Evolutionary conservation across 2,797 vertebrate genomes (phyloP).

Genomic region (Distichodus sexfasciatus): DNA sequence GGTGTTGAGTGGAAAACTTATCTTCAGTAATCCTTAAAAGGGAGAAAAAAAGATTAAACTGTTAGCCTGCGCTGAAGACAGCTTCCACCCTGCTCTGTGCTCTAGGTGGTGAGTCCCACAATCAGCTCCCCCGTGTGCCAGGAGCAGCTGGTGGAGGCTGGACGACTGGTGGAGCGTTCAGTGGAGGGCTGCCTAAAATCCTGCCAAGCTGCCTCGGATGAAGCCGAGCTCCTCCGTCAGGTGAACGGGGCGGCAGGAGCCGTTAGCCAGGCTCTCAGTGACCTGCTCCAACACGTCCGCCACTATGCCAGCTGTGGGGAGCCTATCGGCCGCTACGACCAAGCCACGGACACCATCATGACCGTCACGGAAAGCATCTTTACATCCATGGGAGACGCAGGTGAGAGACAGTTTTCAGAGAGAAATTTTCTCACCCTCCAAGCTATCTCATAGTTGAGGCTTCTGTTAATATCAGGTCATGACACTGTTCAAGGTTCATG

Average conservation of each 20-base stretch:
- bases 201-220: constrained; percentile 89
- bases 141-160: constrained; percentile 96
- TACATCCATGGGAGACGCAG: constrained; percentile 97
- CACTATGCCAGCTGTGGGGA: constrained; percentile 96
- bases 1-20: no score
- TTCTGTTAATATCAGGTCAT: no score
- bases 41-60: no score
- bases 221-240: constrained; percentile 90
- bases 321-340: constrained; percentile 97
- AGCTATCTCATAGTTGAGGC: no score
- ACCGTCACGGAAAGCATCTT: constrained; percentile 99
- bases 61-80: no score
- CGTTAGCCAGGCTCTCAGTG: constrained; percentile 92
- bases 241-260: constrained; percentile 85
- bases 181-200: constrained; percentile 93
- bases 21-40: no score
- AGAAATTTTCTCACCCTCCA: no score
- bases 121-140: constrained; percentile 98
- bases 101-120: constrained; percentile 94
- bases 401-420: constrained; percentile 80
- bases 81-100: neutral
- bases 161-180: constrained; percentile 95
- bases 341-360: constrained; percentile 99
- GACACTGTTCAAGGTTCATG: no score
- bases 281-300: constrained; percentile 94